phyloP scores from a whole-genome alignment of 2,888 invertebrate genomes.

The Psococerastis gibbosa region DNA sequence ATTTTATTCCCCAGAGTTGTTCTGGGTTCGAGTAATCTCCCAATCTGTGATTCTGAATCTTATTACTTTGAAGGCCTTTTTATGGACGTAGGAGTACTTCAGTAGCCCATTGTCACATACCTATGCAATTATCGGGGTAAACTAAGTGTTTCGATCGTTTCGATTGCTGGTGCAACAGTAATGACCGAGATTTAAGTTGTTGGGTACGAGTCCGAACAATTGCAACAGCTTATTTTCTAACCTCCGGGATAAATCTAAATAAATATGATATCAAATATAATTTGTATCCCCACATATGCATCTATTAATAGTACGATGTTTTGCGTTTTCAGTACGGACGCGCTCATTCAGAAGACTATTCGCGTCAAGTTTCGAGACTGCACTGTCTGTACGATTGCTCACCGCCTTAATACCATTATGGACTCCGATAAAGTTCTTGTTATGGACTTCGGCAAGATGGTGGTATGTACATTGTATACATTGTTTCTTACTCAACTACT shows the following conservation, averaged over 20 bases:
- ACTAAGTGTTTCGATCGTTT: no score
- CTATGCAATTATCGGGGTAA: no score
- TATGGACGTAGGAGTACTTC: no score
- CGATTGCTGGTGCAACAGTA: no score
- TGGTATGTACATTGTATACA: slow-evolving; percentile 19
- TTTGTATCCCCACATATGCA: background rate
- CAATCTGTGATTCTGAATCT: no score
- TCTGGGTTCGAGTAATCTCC: no score
- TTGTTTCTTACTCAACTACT: background rate
- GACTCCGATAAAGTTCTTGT: slow-evolving; percentile 59
- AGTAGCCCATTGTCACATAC: no score
- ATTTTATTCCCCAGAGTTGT: no score
- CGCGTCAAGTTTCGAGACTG: slow-evolving; percentile 53
- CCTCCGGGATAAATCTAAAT: background rate
- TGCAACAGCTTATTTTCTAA: no score
- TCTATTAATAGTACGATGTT: slow-evolving; percentile 8
- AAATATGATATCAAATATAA: background rate
- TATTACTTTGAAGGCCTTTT: no score
- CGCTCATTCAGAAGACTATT: slow-evolving; percentile 58
- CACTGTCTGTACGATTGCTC: slow-evolving; percentile 72
- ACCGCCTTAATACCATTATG: slow-evolving; percentile 72
- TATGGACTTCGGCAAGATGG: slow-evolving; percentile 32
- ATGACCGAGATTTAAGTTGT: no score
- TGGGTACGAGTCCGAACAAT: no score
- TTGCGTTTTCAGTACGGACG: slow-evolving; percentile 42